Evolutionary conservation across 2,797 vertebrate genomes (phyloP).

Genomic region (Acanthurus lineatus): DNA sequence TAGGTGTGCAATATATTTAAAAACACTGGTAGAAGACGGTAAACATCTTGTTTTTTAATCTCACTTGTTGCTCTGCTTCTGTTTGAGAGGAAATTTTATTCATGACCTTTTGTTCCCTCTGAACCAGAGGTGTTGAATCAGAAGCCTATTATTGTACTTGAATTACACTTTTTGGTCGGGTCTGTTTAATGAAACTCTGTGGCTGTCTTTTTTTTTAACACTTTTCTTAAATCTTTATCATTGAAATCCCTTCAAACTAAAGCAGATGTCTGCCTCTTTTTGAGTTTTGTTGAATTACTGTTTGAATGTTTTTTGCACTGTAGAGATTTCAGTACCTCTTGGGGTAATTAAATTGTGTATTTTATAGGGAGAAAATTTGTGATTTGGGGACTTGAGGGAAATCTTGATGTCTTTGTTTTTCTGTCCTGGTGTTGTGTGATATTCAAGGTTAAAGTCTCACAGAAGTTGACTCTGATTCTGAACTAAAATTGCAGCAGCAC

Average conservation of each 20-base stretch:
- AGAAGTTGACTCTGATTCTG: conserved; percentile 51
- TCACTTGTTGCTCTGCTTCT: conserved; percentile 42
- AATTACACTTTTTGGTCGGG: conserved; percentile 54
- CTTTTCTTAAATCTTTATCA: conserved; percentile 51
- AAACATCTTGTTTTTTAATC: conserved; percentile 43
- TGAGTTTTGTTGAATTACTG: conserved; percentile 52
- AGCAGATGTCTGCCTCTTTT: conserved; percentile 54
- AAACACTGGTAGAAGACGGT: conserved; percentile 47
- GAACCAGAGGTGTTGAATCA: conserved; percentile 53
- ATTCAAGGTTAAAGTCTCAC: conserved; percentile 37
- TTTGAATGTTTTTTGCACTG: conserved; percentile 73
- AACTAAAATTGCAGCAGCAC: conserved; percentile 54
- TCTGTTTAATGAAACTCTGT: conserved; percentile 55
- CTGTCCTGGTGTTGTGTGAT: conserved; percentile 56
- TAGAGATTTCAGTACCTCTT: conserved; percentile 42
- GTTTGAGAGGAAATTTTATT: conserved; percentile 53
- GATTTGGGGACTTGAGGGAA: conserved; percentile 45
- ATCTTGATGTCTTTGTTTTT: conserved; percentile 48
- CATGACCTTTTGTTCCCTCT: conserved; percentile 36
- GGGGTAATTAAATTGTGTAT: conserved; percentile 56
- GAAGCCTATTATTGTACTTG: conserved; percentile 62
- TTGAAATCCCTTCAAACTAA: conserved; percentile 17
- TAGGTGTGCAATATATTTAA: conserved; percentile 63
- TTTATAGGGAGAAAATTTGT: conserved; percentile 34
- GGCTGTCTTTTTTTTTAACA: conserved; percentile 29